These are phyloP conservation scores for Typhlichthys eigenmanni DNA, from an alignment of 2,797 vertebrate genomes.

Conservation along the genomic window DNA sequence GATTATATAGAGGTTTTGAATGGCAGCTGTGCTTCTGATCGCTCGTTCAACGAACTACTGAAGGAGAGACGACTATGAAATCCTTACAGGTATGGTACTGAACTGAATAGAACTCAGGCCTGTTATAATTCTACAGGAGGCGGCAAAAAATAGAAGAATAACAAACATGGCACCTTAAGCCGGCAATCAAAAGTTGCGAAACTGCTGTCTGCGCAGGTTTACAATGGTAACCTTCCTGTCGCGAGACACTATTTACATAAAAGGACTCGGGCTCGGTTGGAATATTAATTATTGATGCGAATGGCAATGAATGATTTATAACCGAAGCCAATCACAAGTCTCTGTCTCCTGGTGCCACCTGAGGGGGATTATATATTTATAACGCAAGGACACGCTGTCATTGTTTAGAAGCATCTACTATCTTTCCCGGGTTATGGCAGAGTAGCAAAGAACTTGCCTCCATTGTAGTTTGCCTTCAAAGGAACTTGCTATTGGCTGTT, in stretches of 20 bases:
- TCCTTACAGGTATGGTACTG: constrained; percentile 7
- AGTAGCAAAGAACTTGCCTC: constrained; percentile 61
- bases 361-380: constrained; percentile 84
- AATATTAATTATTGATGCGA: constrained; percentile 84
- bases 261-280: constrained; percentile 75
- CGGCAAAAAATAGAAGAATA: constrained; percentile 8
- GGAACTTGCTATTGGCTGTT: constrained; percentile 60
- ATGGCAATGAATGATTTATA: constrained; percentile 85
- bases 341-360: constrained; percentile 74
- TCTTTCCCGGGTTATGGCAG: constrained; percentile 58
- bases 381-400: constrained; percentile 83
- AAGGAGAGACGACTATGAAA: constrained; percentile 3
- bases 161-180: constrained; percentile 57
- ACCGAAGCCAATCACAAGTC: constrained; percentile 81
- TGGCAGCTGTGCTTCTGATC: no score
- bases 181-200: constrained; percentile 76
- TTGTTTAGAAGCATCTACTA: constrained; percentile 72
- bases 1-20: no score
- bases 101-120: constrained; percentile 6
- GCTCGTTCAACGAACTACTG: no score
- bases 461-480: constrained; percentile 70
- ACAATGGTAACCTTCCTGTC: constrained; percentile 74
- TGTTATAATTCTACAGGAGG: constrained; percentile 34
- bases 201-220: constrained; percentile 77
- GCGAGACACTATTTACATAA: constrained; percentile 84